These are phyloP conservation scores for Tupaia chinensis DNA, from an alignment of 2,113 vertebrate species.

Conservation along the genomic window DNA sequence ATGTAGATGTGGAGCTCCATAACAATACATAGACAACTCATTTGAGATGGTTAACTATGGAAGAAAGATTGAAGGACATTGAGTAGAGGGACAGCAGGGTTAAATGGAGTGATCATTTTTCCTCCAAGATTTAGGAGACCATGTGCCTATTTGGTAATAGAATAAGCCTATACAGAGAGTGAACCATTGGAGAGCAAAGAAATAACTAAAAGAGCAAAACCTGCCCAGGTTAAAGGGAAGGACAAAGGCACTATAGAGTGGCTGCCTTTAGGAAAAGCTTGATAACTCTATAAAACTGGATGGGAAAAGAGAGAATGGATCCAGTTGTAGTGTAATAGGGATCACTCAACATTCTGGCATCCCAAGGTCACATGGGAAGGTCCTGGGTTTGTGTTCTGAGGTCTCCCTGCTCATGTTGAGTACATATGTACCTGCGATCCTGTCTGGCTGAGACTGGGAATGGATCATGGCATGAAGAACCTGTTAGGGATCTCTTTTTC, in stretches of 20 bases:
- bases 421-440: too few relatives aligned
- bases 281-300: neutral
- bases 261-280: neutral
- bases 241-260: neutral
- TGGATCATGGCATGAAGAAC: too few relatives aligned
- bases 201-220: neutral
- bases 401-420: too few relatives aligned
- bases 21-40: rapidly evolving
- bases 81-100: neutral
- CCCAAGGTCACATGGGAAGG: too few relatives aligned
- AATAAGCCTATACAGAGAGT: neutral
- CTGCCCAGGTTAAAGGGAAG: neutral
- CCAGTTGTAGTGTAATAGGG: too few relatives aligned
- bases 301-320: neutral
- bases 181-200: neutral
- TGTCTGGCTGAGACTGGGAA: too few relatives aligned
- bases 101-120: neutral
- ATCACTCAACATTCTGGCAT: too few relatives aligned
- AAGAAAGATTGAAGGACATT: neutral
- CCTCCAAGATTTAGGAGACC: neutral
- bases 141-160: neutral
- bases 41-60: neutral
- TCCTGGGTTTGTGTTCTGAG: too few relatives aligned
- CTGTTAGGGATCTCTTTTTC: too few relatives aligned
- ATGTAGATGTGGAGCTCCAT: rapidly evolving